Percentiles rank a stretch among this genome's conserved stretches.
phyloP scores from a whole-genome alignment of 2,888 invertebrate genomes.

The Caenorhabditis sp. region DNA sequence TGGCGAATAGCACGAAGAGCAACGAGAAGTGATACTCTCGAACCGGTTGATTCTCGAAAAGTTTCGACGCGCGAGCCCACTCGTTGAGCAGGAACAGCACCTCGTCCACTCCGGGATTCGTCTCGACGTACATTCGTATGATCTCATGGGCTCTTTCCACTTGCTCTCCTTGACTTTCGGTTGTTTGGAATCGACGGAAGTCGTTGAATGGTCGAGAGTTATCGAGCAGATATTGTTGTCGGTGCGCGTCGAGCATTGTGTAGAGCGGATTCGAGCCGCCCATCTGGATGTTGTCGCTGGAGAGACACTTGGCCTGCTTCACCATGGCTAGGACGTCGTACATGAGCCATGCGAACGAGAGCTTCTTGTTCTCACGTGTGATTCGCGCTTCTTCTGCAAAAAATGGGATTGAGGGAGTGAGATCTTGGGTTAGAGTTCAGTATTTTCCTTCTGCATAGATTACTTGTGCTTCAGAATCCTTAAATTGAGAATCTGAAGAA shows the following conservation, averaged over 20 bases:
- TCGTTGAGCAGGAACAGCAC: constrained; percentile 64
- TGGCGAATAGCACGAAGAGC: constrained; percentile 64
- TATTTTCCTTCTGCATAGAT: too few species aligned
- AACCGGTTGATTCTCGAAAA: constrained; percentile 55
- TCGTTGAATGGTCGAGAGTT: constrained; percentile 23
- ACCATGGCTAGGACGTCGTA: constrained; percentile 65
- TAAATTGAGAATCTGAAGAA: neutral
- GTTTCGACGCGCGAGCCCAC: constrained; percentile 57
- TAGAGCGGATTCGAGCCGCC: constrained; percentile 56
- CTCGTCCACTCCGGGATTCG: constrained; percentile 58
- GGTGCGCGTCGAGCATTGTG: constrained; percentile 55
- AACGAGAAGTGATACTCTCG: constrained; percentile 59
- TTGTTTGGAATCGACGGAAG: constrained; percentile 20
- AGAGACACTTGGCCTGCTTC: constrained; percentile 36
- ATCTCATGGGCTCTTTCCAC: constrained; percentile 30
- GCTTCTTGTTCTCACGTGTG: constrained; percentile 58
- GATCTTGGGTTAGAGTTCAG: too few species aligned
- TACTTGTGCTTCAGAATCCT: neutral
- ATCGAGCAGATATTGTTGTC: constrained; percentile 62
- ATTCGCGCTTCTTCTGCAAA: constrained; percentile 57
- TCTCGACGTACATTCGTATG: constrained; percentile 36
- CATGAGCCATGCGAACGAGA: constrained; percentile 68
- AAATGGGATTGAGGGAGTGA: too few species aligned
- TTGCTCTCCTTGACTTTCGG: constrained; percentile 10
- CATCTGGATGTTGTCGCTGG: constrained; percentile 27